These are phyloP conservation scores for Dromiciops gliroides DNA, from an alignment of 2,113 vertebrate species.

Conservation along the genomic window DNA sequence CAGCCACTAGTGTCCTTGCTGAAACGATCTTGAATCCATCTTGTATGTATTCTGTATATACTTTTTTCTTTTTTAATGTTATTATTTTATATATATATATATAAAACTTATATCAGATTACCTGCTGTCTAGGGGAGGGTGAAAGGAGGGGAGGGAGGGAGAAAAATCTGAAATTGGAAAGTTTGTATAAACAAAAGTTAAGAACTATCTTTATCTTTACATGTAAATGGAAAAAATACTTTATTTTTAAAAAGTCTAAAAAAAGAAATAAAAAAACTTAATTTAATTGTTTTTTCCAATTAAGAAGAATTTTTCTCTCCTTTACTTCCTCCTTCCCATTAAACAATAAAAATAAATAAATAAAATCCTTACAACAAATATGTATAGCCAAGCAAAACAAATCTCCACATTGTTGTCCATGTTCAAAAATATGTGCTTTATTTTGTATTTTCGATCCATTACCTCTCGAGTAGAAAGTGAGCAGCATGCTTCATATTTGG, in stretches of 20 bases:
- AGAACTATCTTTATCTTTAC: no score
- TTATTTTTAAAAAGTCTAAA: no score
- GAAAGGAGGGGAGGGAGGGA: no score
- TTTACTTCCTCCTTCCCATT: neutral
- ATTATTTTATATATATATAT: no score
- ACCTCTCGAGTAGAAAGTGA: neutral
- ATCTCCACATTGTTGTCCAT: neutral
- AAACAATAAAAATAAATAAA: neutral
- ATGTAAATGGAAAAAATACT: no score
- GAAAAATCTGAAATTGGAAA: no score
- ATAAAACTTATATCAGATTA: no score
- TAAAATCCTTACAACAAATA: neutral
- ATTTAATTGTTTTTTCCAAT: neutral
- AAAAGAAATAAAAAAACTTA: no score
- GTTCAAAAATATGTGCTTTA: neutral
- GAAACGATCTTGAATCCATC: neutral
- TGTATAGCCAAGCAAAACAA: neutral
- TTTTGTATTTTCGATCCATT: neutral
- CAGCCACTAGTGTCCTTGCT: neutral
- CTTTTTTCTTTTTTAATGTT: neutral
- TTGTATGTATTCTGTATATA: neutral
- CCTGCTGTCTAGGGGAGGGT: no score
- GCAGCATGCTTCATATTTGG: neutral
- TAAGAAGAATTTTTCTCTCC: neutral
- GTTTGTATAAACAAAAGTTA: no score